phyloP scores from a whole-genome alignment of 2,797 vertebrate species.

The Chromobotia macracanthus region DNA sequence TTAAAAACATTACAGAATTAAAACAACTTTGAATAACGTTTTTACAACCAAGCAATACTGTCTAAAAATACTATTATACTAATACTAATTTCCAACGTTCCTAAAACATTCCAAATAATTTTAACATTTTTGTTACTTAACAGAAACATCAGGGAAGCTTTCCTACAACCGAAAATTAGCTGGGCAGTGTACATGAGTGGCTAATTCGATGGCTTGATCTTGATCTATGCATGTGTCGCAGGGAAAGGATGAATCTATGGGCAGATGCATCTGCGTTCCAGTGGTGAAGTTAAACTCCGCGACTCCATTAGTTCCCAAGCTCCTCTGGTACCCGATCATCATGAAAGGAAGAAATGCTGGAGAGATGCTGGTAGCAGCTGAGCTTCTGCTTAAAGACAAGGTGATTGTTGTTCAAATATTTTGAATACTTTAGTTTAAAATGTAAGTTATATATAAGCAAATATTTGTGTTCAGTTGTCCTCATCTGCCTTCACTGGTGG shows the following conservation, averaged over 20 bases:
- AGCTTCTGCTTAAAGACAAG: constrained; percentile 90
- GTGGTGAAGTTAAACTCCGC: constrained; percentile 86
- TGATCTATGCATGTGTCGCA: constrained; percentile 63
- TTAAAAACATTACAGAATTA: no score
- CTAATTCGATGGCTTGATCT: constrained; percentile 27
- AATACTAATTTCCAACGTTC: no score
- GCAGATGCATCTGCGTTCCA: constrained; percentile 85
- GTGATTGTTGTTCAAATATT: constrained; percentile 63
- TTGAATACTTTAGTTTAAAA: background rate
- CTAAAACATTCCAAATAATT: no score
- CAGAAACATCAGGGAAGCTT: no score
- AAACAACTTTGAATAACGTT: no score
- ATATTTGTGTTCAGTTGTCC: background rate
- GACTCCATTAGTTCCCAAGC: constrained; percentile 78
- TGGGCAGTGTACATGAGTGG: constrained; percentile 6
- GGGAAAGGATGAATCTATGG: constrained; percentile 95
- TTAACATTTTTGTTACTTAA: no score
- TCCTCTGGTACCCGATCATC: constrained; percentile 90
- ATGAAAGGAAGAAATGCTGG: constrained; percentile 83
- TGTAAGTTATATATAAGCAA: background rate
- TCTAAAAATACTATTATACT: no score
- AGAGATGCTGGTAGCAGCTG: constrained; percentile 89
- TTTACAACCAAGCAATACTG: no score
- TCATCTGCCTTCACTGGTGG: constrained; percentile 3
- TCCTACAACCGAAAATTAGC: no score